Conservation (phyloP, 2,888 invertebrate species). For the Crocallis elinguaria region DNA sequence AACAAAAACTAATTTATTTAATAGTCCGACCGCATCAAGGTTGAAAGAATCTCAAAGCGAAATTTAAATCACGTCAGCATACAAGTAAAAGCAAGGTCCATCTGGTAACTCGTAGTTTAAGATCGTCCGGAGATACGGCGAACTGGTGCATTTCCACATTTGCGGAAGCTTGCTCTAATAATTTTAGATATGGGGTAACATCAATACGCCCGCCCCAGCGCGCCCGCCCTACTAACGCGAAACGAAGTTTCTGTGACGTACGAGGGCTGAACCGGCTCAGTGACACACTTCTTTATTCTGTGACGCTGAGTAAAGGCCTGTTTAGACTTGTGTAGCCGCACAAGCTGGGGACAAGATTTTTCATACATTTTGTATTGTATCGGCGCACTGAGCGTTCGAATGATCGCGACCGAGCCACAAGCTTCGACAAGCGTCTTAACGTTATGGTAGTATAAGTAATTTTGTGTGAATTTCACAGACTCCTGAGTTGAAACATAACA, state of each 20-base stretch:
- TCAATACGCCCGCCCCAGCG: conserved; percentile 19
- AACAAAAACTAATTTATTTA: no score
- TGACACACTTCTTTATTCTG: no score
- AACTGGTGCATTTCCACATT: conserved; percentile 48
- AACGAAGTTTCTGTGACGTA: conserved; percentile 10
- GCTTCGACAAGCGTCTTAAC: no score
- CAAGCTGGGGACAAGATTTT: no score
- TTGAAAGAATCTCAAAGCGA: conserved; percentile 1
- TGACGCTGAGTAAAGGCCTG: no score
- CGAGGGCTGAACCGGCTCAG: not conserved
- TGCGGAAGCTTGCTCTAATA: conserved; percentile 59
- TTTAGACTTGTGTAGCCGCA: no score
- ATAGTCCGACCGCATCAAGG: conserved; percentile 9
- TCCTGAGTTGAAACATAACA: no score
- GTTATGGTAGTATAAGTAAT: no score
- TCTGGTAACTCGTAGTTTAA: conserved; percentile 7
- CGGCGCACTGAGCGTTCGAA: no score
- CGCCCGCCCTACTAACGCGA: conserved; percentile 3
- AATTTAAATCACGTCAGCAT: conserved; percentile 1
- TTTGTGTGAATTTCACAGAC: no score
- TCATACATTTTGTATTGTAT: no score
- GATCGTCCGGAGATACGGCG: conserved; percentile 11
- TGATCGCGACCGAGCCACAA: no score
- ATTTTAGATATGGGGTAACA: conserved; percentile 53
- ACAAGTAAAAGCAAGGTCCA: conserved; percentile 11